These are phyloP conservation scores for Triplophysa rosa DNA, from an alignment of 2,113 vertebrate species.

Conservation along the genomic window DNA sequence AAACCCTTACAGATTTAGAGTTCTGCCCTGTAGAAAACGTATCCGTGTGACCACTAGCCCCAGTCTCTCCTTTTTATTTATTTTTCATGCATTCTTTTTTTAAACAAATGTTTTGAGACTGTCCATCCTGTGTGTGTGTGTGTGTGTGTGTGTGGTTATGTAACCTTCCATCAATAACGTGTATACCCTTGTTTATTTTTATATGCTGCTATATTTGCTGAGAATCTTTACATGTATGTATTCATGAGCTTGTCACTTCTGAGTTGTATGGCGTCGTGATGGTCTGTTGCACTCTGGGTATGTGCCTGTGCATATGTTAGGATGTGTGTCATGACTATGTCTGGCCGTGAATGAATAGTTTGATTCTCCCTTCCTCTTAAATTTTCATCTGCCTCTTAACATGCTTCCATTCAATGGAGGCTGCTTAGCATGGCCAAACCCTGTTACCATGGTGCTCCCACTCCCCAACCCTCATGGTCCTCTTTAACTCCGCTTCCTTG, in stretches of 20 bases:
- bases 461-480: neutral
- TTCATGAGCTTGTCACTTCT: conserved; percentile 29
- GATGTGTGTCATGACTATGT: conserved; percentile 34
- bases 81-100: neutral
- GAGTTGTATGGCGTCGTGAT: conserved; percentile 24
- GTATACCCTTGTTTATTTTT: conserved; percentile 22
- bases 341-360: conserved; percentile 45
- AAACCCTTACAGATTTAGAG: no score
- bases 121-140: neutral
- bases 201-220: conserved; percentile 5
- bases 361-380: conserved; percentile 43
- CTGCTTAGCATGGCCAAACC: conserved; percentile 39
- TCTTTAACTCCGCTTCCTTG: neutral
- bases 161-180: neutral
- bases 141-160: conserved; percentile 28
- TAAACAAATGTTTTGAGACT: neutral
- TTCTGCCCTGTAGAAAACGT: neutral
- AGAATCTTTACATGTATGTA: conserved; percentile 12
- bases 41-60: neutral
- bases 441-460: conserved; percentile 23
- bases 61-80: neutral
- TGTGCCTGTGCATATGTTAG: conserved; percentile 14
- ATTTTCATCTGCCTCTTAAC: conserved; percentile 43
- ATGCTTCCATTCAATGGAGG: conserved; percentile 21
- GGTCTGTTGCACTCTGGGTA: conserved; percentile 18